Base-by-base conservation (phyloP, 1,140 invertebrate species). In the Solen grandis region DNA sequence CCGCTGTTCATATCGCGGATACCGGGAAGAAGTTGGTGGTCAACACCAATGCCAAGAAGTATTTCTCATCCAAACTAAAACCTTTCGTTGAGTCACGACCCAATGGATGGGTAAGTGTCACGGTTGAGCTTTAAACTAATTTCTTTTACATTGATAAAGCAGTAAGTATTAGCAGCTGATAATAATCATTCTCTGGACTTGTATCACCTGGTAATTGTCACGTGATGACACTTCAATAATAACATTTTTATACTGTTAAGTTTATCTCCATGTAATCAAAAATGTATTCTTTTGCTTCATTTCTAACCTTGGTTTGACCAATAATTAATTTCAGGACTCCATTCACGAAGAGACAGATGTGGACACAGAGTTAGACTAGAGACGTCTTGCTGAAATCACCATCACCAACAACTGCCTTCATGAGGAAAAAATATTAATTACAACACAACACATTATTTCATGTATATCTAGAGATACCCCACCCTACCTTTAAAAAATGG, bases 91-190 rank as follows among this genome's bases (percentile, higher is more conserved):
- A 59, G 25, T 16, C 36, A 8, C n/a, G 54, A 55, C 77, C 77
- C 13, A 73, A 73, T 54, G 66, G 77, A 60, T 80, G 77, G 77
- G 77, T 80, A 73, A 60, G 75, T 57, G 38, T n/a, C n/a, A n/a
- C n/a, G n/a, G n/a, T n/a, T n/a, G 41, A 10, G 41, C 19, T 46
- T 46, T 46, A 10, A 46, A 46, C 19, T 46, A 46, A 10, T 19
- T 46, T 10, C 19, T 46, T 46, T 46, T 46, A 46, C 19, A 46
- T 10, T 46, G 8, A 46, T 46, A 46, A 46, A 46, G 41, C 41
- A 46, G 19, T 46, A 46, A 46, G 19, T 19, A 46, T 10, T 8
- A 46, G 41, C 41, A 19, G 8, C 8, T 46, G 41, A 46, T 46
- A 46, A 46, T 46, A n/a, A n/a, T n/a, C n/a, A n/a, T n/a, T n/a